Percentiles rank a stretch among this genome's conserved stretches.
Conservation (phyloP, 2,113 vertebrate species). For the Ivindomyrus marchei region DNA sequence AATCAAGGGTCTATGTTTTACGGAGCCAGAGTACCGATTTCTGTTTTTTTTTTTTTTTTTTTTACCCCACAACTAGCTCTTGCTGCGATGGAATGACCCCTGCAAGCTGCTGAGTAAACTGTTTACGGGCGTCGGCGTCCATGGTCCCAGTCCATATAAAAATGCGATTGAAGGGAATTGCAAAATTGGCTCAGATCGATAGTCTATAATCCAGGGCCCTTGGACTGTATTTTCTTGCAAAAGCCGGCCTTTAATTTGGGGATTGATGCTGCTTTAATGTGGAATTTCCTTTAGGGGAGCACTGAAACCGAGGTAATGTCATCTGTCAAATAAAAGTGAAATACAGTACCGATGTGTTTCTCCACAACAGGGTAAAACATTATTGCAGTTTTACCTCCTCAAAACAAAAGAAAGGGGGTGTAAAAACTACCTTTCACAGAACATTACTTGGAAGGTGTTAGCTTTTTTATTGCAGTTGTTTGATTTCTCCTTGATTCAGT, state of each 20-base stretch:
- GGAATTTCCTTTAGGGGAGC: slow-evolving; percentile 2
- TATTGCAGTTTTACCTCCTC: background rate
- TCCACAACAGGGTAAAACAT: background rate
- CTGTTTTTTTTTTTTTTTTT: background rate
- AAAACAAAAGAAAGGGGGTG: background rate
- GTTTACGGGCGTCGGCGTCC: background rate
- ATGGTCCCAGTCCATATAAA: slow-evolving; percentile 5
- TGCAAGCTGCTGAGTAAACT: background rate
- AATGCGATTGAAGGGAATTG: slow-evolving; percentile 10
- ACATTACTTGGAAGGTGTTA: background rate
- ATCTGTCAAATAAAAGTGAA: slow-evolving; percentile 23
- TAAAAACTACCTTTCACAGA: slow-evolving; percentile 4
- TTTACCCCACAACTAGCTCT: background rate
- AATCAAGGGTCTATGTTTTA: background rate
- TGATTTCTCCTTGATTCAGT: slow-evolving; percentile 60
- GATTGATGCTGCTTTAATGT: slow-evolving; percentile 21
- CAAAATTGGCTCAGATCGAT: slow-evolving; percentile 14
- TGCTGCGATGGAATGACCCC: background rate
- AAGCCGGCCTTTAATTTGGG: slow-evolving; percentile 13
- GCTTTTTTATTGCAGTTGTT: background rate
- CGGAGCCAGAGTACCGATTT: background rate
- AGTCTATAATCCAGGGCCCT: slow-evolving; percentile 1
- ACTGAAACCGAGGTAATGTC: slow-evolving; percentile 12
- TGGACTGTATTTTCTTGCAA: slow-evolving; percentile 15
- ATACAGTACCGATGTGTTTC: background rate